Evolutionary conservation across 2,797 vertebrate genomes (phyloP), one percentile per base, ranked within the genome.

Genomic region (Mastacembelus armatus): DNA sequence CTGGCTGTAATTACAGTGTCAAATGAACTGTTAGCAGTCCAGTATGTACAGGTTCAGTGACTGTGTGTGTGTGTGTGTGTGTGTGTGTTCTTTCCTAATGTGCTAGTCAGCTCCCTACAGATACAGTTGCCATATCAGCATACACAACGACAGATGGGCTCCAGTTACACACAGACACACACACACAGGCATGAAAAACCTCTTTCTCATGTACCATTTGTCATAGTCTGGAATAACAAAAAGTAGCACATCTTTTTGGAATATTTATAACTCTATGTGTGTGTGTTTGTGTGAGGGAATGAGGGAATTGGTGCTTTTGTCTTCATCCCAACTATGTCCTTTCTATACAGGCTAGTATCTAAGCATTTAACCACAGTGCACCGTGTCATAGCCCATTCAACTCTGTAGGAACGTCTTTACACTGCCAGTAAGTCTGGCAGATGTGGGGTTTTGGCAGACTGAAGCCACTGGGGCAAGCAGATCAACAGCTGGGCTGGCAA

Each of bases 1-100:
- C 86, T 85, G 84, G 83, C 85, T 91, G 89, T 93, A 92, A 93
- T 93, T 92, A 91, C 89, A 88, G 88, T 90, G 89, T 91, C 88
- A 89, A 89, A 90, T 92, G 75, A 90, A 90, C 88, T 88, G 88
- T 87, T 92, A 80, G 87, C 82, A 66, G 76, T 72, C 78, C 84
- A 73, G 73, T 78, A 63, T 77, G 69, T 77, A 72, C 60, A 77
- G 77, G 42, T 78, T 75, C 42, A 50, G 54, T 38, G 56, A 40
- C 49, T 38, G 30, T 32, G 26, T 42, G 61, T 35, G 27, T 44
- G 26, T 33, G 33, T 36, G 36, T 52, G 40, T 32, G 56, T 62
- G 62, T 51, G 68, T 65, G 67, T 73, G 67, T 54, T 68, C 36
- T 38, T 71, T 77, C 50, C 51, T 76, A 84, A 88, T 85, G 77